Evolutionary conservation across 2,113 vertebrate species (phyloP), one percentile per base, ranked within the genome.

Genomic region (Mus musculus): DNA sequence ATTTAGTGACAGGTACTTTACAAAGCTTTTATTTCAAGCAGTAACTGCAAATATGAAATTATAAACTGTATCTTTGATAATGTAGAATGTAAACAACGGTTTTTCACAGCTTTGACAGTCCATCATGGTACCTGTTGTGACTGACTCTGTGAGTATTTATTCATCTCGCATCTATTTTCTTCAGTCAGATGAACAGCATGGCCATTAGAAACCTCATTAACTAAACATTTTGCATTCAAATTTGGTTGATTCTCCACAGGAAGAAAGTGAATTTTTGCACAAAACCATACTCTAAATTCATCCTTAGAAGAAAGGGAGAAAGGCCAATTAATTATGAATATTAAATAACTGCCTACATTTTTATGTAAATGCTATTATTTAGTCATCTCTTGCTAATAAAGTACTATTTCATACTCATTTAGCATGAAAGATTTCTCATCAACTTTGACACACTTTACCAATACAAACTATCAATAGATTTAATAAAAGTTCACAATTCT

Each of bases 201-300:
- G 97, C 99, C 99, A 89, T 99, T 99, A 88, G 98, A 98, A 97
- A 98, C 90, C 97, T 99, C 99, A 98, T 98, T 98, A 95, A 96
- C 95, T 85, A 98, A 75, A 97, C 98, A 98, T 72, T 99, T 98
- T 97, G 98, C 98, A 98, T 98, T 99, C 97, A 98, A 98, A 96
- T 99, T 99, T 86, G 99, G 99, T 96, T 77, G 97, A 89, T 98
- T 99, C 97, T 99, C 99, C 59, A 99, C 97, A 96, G 99, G 99
- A 98, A 99, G 98, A 96, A 99, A 42, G 81, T 99, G 99, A 97
- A 99, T 99, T 98, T 99, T 99, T 98, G 99, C 99, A 97, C 99
- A 99, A 98, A 99, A 99, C 99, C 99, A 99, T 90, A 98, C 98
- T 95, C 98, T 99, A 98, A 99, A 99, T 98, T 99, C 99, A 97